phyloP scores from a whole-genome alignment of 1,140 invertebrate species.

The Charaxes varanes region DNA sequence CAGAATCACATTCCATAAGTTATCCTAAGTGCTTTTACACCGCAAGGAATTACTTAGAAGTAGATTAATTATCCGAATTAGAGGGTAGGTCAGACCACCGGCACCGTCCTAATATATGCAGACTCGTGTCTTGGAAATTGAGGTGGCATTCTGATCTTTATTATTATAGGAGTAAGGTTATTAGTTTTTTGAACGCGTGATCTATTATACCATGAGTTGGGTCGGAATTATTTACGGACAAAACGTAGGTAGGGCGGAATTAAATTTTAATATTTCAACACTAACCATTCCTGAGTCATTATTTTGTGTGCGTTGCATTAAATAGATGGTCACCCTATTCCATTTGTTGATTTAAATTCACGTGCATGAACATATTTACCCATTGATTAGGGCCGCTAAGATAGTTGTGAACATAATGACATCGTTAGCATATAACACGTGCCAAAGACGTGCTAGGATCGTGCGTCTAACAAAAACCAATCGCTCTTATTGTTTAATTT shows the following conservation, averaged over 20 bases:
- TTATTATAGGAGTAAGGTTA: background rate
- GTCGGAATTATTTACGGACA: conserved; percentile 15
- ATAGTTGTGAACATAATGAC: no score
- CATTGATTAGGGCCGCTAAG: no score
- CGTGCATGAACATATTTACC: no score
- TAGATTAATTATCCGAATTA: conserved; percentile 15
- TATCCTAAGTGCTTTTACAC: conserved; percentile 7
- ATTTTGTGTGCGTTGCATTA: conserved; percentile 2
- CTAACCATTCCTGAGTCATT: no score
- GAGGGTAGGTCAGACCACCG: conserved; percentile 13
- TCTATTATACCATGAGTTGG: conserved; percentile 5
- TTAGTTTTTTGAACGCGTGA: conserved; percentile 1
- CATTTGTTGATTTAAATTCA: no score
- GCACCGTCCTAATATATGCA: conserved; percentile 13
- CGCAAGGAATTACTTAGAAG: conserved; percentile 16
- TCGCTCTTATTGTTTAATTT: no score
- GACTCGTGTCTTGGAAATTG: conserved; percentile 2
- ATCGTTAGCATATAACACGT: no score
- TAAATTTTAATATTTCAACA: conserved; percentile 21
- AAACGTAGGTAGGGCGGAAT: conserved; percentile 12
- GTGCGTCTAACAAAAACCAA: no score
- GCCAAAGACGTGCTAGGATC: no score
- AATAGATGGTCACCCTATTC: no score
- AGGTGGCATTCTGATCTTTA: conserved; percentile 6
- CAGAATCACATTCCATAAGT: conserved; percentile 2